phyloP scores from a whole-genome alignment of 2,797 vertebrate species.

The Tiaroga cobitis region DNA sequence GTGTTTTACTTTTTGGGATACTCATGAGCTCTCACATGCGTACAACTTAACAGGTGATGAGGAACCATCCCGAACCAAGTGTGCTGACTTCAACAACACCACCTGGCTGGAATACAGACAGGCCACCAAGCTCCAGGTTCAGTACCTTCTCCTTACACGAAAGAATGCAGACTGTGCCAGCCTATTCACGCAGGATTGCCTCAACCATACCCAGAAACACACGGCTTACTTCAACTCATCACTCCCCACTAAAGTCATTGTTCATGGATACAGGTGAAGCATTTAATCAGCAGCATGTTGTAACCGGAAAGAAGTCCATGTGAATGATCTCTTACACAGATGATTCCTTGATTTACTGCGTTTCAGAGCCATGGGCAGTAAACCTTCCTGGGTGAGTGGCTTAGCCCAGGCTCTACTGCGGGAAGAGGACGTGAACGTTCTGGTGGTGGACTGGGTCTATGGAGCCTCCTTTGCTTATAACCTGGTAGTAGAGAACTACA shows the following conservation, averaged over 20 bases:
- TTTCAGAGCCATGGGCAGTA: constrained; percentile 85
- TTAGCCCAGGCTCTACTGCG: constrained; percentile 80
- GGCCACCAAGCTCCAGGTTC: constrained; percentile 76
- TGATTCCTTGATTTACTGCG: not conserved
- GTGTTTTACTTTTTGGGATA: not conserved
- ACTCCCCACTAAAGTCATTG: constrained; percentile 86
- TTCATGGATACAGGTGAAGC: constrained; percentile 93
- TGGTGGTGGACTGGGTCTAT: constrained; percentile 92
- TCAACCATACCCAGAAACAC: constrained; percentile 60
- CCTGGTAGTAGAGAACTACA: constrained; percentile 86
- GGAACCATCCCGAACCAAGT: constrained; percentile 60
- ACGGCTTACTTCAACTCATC: constrained; percentile 78
- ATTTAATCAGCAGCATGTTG: not conserved
- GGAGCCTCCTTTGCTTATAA: constrained; percentile 86
- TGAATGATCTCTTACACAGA: not conserved
- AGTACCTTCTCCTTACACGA: constrained; percentile 87
- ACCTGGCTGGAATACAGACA: constrained; percentile 70
- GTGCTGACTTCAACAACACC: constrained; percentile 84
- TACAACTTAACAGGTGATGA: constrained; percentile 64
- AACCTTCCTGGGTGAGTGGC: constrained; percentile 87
- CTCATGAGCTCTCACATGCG: not conserved
- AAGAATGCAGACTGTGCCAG: constrained; percentile 79
- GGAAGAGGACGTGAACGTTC: constrained; percentile 80
- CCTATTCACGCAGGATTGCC: constrained; percentile 70
- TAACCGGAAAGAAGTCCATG: constrained; percentile 24